Percentiles rank a stretch among this genome's conserved stretches.
Evolutionary conservation across 2,888 invertebrate genomes (phyloP).

Genomic region (Drosophila picticornis): DNA sequence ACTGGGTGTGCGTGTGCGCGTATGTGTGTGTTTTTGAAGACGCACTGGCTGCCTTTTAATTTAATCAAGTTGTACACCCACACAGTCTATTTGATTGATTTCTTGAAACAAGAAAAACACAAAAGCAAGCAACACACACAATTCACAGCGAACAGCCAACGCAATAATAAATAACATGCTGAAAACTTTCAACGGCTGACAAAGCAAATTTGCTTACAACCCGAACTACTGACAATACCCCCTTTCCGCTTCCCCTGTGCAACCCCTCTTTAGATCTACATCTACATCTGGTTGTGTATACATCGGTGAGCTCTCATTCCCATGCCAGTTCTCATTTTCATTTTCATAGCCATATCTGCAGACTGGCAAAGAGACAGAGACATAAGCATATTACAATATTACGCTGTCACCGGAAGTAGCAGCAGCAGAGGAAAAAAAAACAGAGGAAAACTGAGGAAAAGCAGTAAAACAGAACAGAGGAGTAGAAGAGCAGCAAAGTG

Average conservation of each 20-base stretch:
- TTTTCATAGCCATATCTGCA: conserved; percentile 59
- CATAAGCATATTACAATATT: conserved; percentile 82
- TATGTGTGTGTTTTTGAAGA: conserved; percentile 35
- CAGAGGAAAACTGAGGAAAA: conserved; percentile 22
- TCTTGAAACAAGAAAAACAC: conserved; percentile 11
- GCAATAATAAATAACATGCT: conserved; percentile 80
- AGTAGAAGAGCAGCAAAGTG: neutral
- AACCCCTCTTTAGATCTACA: neutral
- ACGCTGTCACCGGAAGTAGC: conserved; percentile 82
- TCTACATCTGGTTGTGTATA: conserved; percentile 30
- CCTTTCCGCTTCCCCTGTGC: no score
- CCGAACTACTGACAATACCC: neutral
- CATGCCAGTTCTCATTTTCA: conserved; percentile 37
- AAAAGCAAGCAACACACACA: conserved; percentile 13
- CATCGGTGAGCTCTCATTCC: conserved; percentile 36
- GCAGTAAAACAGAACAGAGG: conserved; percentile 14
- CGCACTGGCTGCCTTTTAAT: conserved; percentile 72
- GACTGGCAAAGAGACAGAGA: conserved; percentile 71
- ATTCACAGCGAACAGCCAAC: conserved; percentile 22
- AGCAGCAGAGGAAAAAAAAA: conserved; percentile 18
- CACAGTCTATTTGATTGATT: conserved; percentile 37
- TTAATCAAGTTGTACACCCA: conserved; percentile 65
- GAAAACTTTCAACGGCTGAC: conserved; percentile 78
- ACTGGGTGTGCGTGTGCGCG: conserved; percentile 10
- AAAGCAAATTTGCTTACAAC: conserved; percentile 66